phyloP scores from a whole-genome alignment of 2,113 vertebrate species.

The Columbina picui region DNA sequence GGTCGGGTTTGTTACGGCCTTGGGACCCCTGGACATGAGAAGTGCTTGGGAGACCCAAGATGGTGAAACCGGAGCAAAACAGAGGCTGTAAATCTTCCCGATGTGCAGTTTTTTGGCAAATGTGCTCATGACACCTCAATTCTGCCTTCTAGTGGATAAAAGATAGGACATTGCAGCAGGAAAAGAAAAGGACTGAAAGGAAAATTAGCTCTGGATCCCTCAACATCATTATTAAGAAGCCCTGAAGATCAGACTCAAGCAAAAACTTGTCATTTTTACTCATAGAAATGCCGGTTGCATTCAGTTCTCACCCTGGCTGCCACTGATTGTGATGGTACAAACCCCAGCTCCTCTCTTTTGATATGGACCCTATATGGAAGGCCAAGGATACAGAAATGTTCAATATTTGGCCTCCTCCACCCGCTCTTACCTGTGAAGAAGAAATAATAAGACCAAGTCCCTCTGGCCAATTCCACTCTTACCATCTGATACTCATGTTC shows the following conservation, averaged over 20 bases:
- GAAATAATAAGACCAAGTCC: not conserved
- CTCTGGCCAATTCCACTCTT: not conserved
- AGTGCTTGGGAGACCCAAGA: not conserved
- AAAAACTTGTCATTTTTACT: not conserved
- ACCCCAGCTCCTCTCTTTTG: not conserved
- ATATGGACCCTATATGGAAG: not conserved
- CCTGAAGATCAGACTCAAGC: constrained; percentile 27
- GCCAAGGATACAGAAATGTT: not conserved
- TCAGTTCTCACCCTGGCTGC: not conserved
- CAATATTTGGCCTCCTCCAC: too few species aligned
- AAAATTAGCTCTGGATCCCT: not conserved
- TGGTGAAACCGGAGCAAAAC: not conserved
- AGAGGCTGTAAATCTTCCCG: constrained; percentile 50
- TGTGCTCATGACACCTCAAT: constrained; percentile 24
- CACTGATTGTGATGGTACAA: accelerated
- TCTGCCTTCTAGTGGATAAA: constrained; percentile 58
- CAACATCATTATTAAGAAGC: not conserved
- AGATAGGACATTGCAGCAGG: constrained; percentile 1
- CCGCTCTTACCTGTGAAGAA: not conserved
- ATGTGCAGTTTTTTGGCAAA: constrained; percentile 39
- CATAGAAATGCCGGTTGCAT: not conserved
- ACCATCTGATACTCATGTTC: not conserved
- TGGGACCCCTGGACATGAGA: not conserved
- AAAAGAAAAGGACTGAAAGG: not conserved
- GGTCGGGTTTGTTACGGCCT: not conserved